phyloP scores from a whole-genome alignment of 1,140 invertebrate genomes.

The Sweltsa coloradensis region DNA sequence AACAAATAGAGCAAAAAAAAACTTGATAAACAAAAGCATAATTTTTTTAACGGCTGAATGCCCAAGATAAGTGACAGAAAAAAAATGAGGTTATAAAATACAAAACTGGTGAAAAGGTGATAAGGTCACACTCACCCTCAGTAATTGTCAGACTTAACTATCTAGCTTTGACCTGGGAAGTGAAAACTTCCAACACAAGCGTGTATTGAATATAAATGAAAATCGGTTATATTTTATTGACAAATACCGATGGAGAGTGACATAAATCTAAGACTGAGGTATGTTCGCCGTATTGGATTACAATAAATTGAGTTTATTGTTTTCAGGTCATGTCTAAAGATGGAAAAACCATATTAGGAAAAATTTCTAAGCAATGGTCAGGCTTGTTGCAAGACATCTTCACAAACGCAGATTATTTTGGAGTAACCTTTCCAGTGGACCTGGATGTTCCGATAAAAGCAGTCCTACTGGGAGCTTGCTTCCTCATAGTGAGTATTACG shows the following conservation, averaged over 20 bases:
- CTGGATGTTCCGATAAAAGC: constrained; percentile 73
- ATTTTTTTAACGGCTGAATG: too few relatives aligned
- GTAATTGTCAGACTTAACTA: neutral
- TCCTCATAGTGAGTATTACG: constrained; percentile 61
- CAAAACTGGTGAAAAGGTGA: too few relatives aligned
- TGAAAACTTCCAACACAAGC: too few relatives aligned
- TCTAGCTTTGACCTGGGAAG: neutral
- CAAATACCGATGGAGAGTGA: too few relatives aligned
- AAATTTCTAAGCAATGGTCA: constrained; percentile 66
- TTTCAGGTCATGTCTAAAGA: constrained; percentile 50
- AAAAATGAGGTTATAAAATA: too few relatives aligned
- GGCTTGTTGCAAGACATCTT: constrained; percentile 55
- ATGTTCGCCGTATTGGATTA: too few relatives aligned
- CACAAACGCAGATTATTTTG: constrained; percentile 66
- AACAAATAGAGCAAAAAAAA: too few relatives aligned
- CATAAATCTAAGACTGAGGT: too few relatives aligned
- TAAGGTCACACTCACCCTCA: too few relatives aligned
- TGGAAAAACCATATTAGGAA: constrained; percentile 49
- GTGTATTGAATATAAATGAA: too few relatives aligned
- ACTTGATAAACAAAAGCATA: neutral
- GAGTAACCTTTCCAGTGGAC: constrained; percentile 65
- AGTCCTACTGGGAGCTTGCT: constrained; percentile 57
- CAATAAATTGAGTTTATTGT: constrained; percentile 9
- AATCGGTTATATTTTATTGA: too few relatives aligned
- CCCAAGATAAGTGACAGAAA: too few relatives aligned